Evolutionary conservation across 2,797 vertebrate genomes (phyloP).

Genomic region (Remorina albescens): DNA sequence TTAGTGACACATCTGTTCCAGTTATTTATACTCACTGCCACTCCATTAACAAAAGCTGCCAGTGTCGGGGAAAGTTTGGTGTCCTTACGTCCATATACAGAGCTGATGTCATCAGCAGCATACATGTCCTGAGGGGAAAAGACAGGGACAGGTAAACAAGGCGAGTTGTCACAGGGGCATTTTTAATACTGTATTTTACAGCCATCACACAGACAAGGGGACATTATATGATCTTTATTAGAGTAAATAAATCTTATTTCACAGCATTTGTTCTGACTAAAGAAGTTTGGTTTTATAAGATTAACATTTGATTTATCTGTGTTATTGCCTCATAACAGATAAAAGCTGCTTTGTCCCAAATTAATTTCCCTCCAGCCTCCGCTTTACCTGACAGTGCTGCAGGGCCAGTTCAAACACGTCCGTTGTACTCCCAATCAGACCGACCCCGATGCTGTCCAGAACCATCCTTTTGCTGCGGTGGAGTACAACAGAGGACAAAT

Average conservation of each 20-base stretch:
- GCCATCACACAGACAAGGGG: no score
- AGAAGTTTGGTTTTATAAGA: no score
- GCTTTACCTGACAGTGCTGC: conserved; percentile 88
- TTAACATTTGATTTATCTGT: no score
- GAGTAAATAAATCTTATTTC: no score
- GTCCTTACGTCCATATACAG: conserved; percentile 86
- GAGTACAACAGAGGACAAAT: conserved; percentile 82
- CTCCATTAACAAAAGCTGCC: conserved; percentile 90
- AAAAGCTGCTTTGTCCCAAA: background rate
- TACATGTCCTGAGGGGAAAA: conserved; percentile 83
- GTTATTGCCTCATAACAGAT: no score
- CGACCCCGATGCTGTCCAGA: conserved; percentile 91
- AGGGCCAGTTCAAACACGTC: conserved; percentile 86
- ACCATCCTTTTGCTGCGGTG: conserved; percentile 93
- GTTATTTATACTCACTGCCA: conserved; percentile 85
- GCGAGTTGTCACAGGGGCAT: background rate
- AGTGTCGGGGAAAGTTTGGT: conserved; percentile 87
- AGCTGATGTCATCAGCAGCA: conserved; percentile 83
- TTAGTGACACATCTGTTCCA: conserved; percentile 27
- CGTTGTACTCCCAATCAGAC: conserved; percentile 89
- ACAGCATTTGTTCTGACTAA: no score
- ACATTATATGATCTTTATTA: no score
- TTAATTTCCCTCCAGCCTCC: background rate
- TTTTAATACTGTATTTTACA: no score
- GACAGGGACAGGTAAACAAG: conserved; percentile 28